A percentile compares a stretch with the other conserved stretches of the same genome.
phyloP scores from a whole-genome alignment of 2,797 vertebrate genomes.

The Loris lydekkerianus region DNA sequence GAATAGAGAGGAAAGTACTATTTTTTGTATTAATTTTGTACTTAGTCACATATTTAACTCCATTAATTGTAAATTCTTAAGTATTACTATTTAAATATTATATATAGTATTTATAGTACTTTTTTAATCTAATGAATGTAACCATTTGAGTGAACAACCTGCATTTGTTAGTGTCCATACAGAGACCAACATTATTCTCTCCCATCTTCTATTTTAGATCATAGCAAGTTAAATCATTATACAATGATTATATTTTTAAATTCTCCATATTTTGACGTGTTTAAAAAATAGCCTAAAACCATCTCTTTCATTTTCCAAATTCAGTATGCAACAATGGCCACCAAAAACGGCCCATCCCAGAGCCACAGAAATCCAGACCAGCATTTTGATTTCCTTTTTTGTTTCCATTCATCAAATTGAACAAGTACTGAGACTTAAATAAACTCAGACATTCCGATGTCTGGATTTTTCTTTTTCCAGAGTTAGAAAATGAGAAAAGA shows the following conservation, averaged over 20 bases:
- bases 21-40: conserved; percentile 22
- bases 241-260: conserved; percentile 35
- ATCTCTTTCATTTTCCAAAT: conserved; percentile 63
- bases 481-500: conserved; percentile 83
- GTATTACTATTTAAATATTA: conserved; percentile 32
- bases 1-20: background rate
- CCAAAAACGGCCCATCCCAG: conserved; percentile 65
- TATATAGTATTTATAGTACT: background rate
- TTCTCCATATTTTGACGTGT: background rate
- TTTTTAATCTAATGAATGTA: conserved; percentile 4
- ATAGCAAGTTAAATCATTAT: conserved; percentile 51
- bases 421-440: conserved; percentile 84
- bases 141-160: background rate
- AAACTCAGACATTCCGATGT: conserved; percentile 86
- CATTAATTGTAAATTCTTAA: conserved; percentile 19
- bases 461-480: conserved; percentile 83
- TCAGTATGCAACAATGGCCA: conserved; percentile 45
- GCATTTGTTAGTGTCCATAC: background rate
- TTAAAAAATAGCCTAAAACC: conserved; percentile 66
- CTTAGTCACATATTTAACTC: background rate
- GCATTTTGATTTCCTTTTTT: conserved; percentile 74
- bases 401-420: conserved; percentile 82
- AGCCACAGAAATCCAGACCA: conserved; percentile 72
- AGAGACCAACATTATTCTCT: background rate
- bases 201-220: conserved; percentile 10